Base-by-base conservation (phyloP, 2,888 invertebrate genomes). In the Melolontha melolontha region DNA sequence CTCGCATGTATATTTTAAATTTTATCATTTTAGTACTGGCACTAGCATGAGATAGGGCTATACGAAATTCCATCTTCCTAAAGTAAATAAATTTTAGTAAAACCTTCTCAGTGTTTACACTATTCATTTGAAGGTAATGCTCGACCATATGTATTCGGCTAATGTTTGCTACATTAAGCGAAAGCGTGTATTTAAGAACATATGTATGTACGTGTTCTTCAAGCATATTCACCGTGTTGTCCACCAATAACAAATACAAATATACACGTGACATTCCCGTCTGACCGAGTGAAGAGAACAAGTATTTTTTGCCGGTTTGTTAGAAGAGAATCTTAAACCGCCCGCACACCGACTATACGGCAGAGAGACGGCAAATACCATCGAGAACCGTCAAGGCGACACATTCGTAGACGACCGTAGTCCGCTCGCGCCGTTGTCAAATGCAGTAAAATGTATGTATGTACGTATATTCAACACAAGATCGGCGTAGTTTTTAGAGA, bases 171-270 rank as follows among this genome's bases (percentile, higher is more conserved):
- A 34, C 34, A 34, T 34, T 49, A n/a, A 11, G 22, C 41, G 55
- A 57, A 22, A 12, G 27, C 22, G 16, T 42, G 16, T 57, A 22
- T 5, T 17, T 42, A 34, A 34, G 34, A 34, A 34, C 34, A 34
- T 6, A 34, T 34, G 34, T 34, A 34, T 34, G 34, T 42, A 16
- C n/a, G 55, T 42, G 55, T 12, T 41, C 12, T 42, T 42, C 16
- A 16, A 41, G 54, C 54, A 55, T 8, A 41, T 40, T 55, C 41
- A 55, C 17, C 40, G 40, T 16, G 39, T 55, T 34, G 34, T 10
- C 11, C 6, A 55, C 54, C 17, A 41, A 41, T 40, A 55, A 55
- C 41, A 55, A 55, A 39, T 14, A 55, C 54, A 40, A 55, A 55
- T 55, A 40, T 55, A 41, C 16, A 41, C 29, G 16, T 14, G 54